Evolutionary conservation across 23 tunicate genomes (phyloP), one percentile per base, ranked within the genome.

Genomic region (Ascidia mentula): DNA sequence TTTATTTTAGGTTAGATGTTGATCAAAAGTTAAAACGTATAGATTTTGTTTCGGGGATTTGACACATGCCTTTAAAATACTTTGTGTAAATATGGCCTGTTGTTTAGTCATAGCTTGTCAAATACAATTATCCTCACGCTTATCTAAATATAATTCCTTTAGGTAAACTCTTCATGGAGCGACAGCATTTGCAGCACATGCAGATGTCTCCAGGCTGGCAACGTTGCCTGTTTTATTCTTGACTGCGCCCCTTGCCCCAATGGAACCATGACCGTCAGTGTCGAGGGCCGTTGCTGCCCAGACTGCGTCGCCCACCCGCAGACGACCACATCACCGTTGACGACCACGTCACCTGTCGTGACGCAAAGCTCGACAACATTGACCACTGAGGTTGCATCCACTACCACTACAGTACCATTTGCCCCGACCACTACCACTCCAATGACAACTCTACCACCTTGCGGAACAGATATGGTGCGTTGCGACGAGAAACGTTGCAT

Each of bases 151-250:
- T n/a, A n/a, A n/a, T n/a, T n/a, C n/a, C n/a, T n/a, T 9, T 33
- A 91, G 98, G 89, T 93, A 32, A 88, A 88, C 13, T 89, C 84
- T 24, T 59, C 86, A 1, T 93, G 98, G 98, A 35, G 42, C n/a
- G 85, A 77, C 9, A 87, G 87, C 0, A 37, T 34, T 0, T 93
- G 98, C 46, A 45, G 34, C 26, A 69, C 45, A 2, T 93, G 98
- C 65, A 75, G 31, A 20, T 93, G 98, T 72, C 37, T 40, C 5
- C 34, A 40, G 17, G 84, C 84, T 17, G 81, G 77, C 31, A 78
- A 81, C 40, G 81, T 81, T 26, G 24, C 37, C 1, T 93, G 98
- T 70, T 31, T 74, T 0, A 84, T 39, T 13, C 76, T 70, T 13
- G 45, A 77, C 1, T 93, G 98, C 75, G 74, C 81, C 2, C 32